These are phyloP conservation scores for Scomber scombrus DNA, from an alignment of 2,113 vertebrate genomes.

Conservation along the genomic window DNA sequence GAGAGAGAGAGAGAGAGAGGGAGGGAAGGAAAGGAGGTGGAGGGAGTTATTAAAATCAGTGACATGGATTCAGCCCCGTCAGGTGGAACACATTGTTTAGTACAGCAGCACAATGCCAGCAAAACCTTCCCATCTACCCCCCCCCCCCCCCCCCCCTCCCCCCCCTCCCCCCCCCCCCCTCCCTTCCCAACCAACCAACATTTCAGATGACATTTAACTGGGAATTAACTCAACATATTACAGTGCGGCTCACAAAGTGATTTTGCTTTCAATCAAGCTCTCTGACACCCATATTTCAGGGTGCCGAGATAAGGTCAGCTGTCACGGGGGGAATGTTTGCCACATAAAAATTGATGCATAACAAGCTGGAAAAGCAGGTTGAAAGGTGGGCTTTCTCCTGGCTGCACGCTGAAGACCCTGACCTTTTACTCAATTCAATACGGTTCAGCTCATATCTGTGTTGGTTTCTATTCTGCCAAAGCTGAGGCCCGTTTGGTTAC, in stretches of 20 bases:
- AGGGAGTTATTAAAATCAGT: constrained; percentile 47
- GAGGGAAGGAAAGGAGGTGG: no score
- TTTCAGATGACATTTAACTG: constrained; percentile 85
- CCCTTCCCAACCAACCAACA: neutral
- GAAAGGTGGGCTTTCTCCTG: constrained; percentile 80
- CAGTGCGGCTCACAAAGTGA: constrained; percentile 74
- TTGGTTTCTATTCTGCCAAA: no score
- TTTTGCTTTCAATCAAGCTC: constrained; percentile 84
- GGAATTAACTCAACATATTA: constrained; percentile 82
- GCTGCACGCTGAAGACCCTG: constrained; percentile 62
- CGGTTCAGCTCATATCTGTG: constrained; percentile 56
- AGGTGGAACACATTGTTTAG: constrained; percentile 64
- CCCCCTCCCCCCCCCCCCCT: no score
- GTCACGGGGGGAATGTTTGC: constrained; percentile 85
- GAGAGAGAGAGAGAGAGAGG: no score
- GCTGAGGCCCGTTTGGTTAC: constrained; percentile 35
- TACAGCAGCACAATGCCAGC: constrained; percentile 22
- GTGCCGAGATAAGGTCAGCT: constrained; percentile 88
- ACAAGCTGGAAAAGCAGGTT: constrained; percentile 75
- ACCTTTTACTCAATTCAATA: constrained; percentile 84
- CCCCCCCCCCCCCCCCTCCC: no score
- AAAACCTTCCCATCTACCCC: no score
- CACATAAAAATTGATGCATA: constrained; percentile 84
- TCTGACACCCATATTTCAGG: constrained; percentile 75
- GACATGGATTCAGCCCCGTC: constrained; percentile 44